Base-by-base conservation (phyloP, 2,113 vertebrate genomes). In the Erinaceus europaeus region DNA sequence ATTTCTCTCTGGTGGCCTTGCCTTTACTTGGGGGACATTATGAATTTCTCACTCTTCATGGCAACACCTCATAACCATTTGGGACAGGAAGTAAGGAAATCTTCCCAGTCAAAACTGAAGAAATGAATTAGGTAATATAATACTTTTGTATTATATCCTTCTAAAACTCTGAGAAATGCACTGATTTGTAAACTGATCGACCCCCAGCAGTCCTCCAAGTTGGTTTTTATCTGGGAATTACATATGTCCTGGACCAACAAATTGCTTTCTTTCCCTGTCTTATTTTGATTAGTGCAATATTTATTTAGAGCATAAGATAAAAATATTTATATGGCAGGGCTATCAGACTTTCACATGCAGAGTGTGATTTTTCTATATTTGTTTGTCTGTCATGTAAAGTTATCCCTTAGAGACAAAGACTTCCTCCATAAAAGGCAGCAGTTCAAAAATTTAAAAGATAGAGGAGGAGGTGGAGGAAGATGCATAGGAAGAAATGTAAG, bases 21-120 rank as follows among this genome's bases (percentile, higher is more conserved):
- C 29, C 53, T 52, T 32, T 53, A 50, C 76, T 13, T 13, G 14
- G 36, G 61, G 68, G 76, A 68, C n/a, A 29, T 59, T 80, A 52
- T 21, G 3, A 29, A 3, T n/a, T 48, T 71, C 90, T 42, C 62
- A n/a, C n/a, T 77, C 84, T 52, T 91, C 90, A 75, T 29, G 27
- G 44, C 38, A 73, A 82, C 90, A 94, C 89, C 92, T 94, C 86
- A 72, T 89, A 86, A 92, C 91, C 80, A 62, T 86, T 77, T 52
- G 77, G 90, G 86, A 77, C 90, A 93, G 90, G 86, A 95, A 95
- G 90, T 78, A 68, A 69, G 84, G 84, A 90, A 90, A 91, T 84
- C 80, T 62, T 74, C 88, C 64, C 76, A 67, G 84, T 86, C 81
- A 52, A 79, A 89, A 84, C 84, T 91, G 84, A 73, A 88, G 86